phyloP scores from a whole-genome alignment of 1,140 invertebrate genomes.

The Drosophila sp. region DNA sequence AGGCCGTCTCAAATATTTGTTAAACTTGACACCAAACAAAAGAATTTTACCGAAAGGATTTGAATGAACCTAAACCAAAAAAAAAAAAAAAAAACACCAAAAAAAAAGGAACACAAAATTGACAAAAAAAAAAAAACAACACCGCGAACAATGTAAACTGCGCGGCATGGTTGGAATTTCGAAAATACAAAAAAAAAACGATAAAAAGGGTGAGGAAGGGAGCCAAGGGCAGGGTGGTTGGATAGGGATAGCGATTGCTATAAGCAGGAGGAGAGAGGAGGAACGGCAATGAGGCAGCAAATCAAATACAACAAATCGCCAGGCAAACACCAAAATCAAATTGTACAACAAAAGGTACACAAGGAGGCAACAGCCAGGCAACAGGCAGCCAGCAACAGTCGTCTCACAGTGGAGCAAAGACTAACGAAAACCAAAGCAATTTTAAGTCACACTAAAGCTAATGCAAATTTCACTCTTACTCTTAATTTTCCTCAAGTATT shows the following conservation, averaged over 20 bases:
- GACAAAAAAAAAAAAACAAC: constrained; percentile 34
- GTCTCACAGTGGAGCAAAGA: background rate
- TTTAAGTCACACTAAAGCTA: background rate
- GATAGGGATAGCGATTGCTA: background rate
- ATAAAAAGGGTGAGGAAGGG: background rate
- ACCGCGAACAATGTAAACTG: constrained; percentile 70
- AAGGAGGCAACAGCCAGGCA: background rate
- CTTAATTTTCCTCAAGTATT: too few relatives aligned
- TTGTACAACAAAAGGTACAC: constrained; percentile 65
- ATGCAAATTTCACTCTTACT: too few relatives aligned
- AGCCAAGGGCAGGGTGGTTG: background rate
- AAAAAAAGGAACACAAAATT: constrained; percentile 33
- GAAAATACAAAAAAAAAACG: constrained; percentile 13
- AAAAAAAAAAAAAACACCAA: constrained; percentile 36
- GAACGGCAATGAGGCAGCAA: constrained; percentile 55
- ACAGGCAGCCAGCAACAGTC: background rate
- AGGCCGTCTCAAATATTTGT: constrained; percentile 78
- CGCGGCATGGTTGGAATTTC: constrained; percentile 63
- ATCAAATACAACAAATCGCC: constrained; percentile 78
- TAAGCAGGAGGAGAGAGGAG: constrained; percentile 3
- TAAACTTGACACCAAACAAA: constrained; percentile 83
- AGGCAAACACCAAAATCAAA: constrained; percentile 74
- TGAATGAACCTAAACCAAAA: constrained; percentile 65
- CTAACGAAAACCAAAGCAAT: background rate
- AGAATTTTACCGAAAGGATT: constrained; percentile 82